These are phyloP conservation scores for Myotis pilosus DNA, from an alignment of 2,797 vertebrate genomes.

Conservation along the genomic window DNA sequence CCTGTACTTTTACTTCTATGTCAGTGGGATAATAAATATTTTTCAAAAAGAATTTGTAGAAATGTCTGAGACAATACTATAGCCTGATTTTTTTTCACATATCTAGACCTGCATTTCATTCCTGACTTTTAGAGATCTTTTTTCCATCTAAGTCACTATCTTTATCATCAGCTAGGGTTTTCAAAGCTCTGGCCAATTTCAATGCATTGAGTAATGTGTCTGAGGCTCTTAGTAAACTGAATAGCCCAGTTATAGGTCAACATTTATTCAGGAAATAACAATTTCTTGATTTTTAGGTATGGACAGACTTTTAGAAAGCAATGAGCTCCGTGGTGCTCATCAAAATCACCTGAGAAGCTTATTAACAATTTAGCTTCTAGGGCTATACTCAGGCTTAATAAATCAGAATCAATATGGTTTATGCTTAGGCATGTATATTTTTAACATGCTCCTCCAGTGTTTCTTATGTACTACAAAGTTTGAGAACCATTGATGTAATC, in stretches of 20 bases:
- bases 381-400: neutral
- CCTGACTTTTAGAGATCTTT: neutral
- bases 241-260: neutral
- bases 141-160: neutral
- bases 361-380: neutral
- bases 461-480: neutral
- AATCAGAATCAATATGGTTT: conserved; percentile 12
- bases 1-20: neutral
- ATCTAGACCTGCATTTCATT: neutral
- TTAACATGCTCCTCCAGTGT: neutral
- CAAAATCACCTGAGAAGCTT: neutral
- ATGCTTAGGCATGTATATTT: neutral
- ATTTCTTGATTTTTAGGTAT: neutral
- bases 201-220: neutral
- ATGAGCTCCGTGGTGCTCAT: neutral
- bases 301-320: neutral
- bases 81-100: neutral
- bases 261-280: conserved; percentile 1
- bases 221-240: neutral
- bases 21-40: neutral
- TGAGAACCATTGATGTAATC: conserved; percentile 20
- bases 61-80: neutral
- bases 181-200: neutral
- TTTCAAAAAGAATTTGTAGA: neutral
- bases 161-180: neutral